Evolutionary conservation across 2,797 vertebrate species (phyloP).

Genomic region (Phylloscopus collybita): DNA sequence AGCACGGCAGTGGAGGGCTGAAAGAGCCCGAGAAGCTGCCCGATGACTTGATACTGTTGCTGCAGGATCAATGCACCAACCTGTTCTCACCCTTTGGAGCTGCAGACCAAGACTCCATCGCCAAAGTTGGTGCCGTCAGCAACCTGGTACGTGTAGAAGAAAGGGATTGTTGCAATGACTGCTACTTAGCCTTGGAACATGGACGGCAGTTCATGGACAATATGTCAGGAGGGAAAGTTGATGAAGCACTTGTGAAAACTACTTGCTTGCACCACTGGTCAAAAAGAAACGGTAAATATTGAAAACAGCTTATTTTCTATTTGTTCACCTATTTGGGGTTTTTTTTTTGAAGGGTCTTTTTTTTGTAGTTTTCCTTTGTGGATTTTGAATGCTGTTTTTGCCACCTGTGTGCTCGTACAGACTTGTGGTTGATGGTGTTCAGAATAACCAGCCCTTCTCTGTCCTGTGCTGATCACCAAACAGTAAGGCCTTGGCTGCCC

Average conservation of each 20-base stretch:
- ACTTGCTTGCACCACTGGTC: conserved; percentile 96
- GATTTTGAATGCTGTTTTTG: neutral
- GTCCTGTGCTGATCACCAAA: neutral
- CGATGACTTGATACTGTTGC: conserved; percentile 91
- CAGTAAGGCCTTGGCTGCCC: neutral
- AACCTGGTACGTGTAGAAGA: conserved; percentile 90
- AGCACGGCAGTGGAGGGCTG: conserved; percentile 80
- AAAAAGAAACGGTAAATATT: conserved; percentile 85
- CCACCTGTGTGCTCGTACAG: neutral
- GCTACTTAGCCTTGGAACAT: conserved; percentile 96
- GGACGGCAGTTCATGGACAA: conserved; percentile 99
- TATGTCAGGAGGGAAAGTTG: conserved; percentile 98
- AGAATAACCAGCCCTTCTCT: neutral
- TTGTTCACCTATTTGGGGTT: neutral
- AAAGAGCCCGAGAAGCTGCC: conserved; percentile 87
- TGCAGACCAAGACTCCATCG: conserved; percentile 82
- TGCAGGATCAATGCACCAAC: conserved; percentile 97
- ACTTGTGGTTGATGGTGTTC: neutral
- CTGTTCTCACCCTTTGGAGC: conserved; percentile 93
- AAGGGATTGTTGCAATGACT: conserved; percentile 94
- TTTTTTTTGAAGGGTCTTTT: neutral
- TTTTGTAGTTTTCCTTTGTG: neutral
- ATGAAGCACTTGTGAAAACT: conserved; percentile 94
- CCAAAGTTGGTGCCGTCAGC: conserved; percentile 76
- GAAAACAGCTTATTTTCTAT: neutral